These are phyloP conservation scores for Platynereis dumerilii DNA, from an alignment of 2,888 invertebrate genomes.

Conservation along the genomic window DNA sequence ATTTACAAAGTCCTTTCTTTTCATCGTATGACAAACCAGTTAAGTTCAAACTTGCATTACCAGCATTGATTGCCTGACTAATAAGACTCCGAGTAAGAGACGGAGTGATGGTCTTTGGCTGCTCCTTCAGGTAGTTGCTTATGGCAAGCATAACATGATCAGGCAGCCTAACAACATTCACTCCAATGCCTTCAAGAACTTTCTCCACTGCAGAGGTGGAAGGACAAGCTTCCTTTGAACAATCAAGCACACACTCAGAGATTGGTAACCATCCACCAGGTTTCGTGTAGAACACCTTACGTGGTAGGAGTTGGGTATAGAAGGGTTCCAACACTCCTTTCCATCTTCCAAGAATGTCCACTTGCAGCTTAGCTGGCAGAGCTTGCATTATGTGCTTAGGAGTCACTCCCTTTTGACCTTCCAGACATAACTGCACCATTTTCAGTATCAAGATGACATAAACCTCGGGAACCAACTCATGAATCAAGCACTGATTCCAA, in stretches of 20 bases:
- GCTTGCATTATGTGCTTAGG: conserved; percentile 25
- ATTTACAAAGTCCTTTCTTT: too few species aligned
- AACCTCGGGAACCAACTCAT: conserved; percentile 46
- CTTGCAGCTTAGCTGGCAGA: conserved; percentile 35
- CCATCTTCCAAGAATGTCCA: conserved; percentile 39
- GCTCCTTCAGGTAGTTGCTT: conserved; percentile 22
- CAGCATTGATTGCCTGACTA: too few species aligned
- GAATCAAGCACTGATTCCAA: conserved; percentile 52
- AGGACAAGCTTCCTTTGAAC: conserved; percentile 25
- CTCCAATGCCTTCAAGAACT: conserved; percentile 21
- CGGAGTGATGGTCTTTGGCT: conserved; percentile 24
- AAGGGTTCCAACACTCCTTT: conserved; percentile 29
- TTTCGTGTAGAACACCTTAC: conserved; percentile 27
- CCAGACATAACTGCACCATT: conserved; percentile 22
- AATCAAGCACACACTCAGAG: conserved; percentile 33
- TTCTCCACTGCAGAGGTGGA: conserved; percentile 17
- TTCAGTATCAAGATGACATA: conserved; percentile 39
- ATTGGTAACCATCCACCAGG: conserved; percentile 26
- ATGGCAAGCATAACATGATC: conserved; percentile 33
- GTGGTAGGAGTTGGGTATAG: conserved; percentile 27
- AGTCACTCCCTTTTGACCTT: too few species aligned
- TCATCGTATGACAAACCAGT: too few species aligned
- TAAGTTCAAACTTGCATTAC: too few species aligned
- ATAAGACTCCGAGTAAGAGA: too few species aligned
- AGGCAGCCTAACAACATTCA: conserved; percentile 28